Evolutionary conservation across 2,888 invertebrate genomes (phyloP).

Genomic region (Crematogaster levior): DNA sequence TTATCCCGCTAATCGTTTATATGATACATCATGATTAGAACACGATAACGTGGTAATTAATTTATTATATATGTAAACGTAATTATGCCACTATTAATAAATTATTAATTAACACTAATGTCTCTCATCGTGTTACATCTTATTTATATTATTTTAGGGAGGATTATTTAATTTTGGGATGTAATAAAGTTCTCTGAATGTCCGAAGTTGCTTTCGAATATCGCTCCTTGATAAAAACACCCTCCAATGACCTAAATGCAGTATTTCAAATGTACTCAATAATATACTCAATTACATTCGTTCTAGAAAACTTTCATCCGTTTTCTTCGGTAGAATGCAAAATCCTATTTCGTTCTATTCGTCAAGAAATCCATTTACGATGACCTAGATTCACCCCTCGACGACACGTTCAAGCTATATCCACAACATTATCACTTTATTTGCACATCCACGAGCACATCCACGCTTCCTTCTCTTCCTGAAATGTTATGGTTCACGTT

Average conservation of each 20-base stretch:
- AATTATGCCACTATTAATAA: conserved; percentile 6
- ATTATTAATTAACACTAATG: conserved; percentile 21
- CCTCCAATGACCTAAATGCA: neutral
- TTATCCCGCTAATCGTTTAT: neutral
- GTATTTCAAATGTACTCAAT: neutral
- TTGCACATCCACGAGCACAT: neutral
- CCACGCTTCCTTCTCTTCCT: neutral
- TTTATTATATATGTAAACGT: neutral
- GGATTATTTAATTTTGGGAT: neutral
- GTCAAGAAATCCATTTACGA: neutral
- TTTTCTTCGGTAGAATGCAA: neutral
- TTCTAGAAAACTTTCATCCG: neutral
- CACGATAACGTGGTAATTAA: neutral
- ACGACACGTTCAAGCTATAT: neutral
- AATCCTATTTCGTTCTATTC: neutral
- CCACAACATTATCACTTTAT: conserved; percentile 24
- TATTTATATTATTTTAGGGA: neutral
- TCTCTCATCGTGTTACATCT: neutral
- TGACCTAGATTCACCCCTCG: conserved; percentile 27
- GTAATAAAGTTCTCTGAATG: neutral
- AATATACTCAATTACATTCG: neutral
- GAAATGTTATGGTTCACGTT: conserved; percentile 46
- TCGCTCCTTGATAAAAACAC: neutral
- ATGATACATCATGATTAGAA: neutral
- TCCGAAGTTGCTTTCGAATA: neutral